Conservation (phyloP, 1,140 invertebrate genomes). For the Eubasilissa regina region DNA sequence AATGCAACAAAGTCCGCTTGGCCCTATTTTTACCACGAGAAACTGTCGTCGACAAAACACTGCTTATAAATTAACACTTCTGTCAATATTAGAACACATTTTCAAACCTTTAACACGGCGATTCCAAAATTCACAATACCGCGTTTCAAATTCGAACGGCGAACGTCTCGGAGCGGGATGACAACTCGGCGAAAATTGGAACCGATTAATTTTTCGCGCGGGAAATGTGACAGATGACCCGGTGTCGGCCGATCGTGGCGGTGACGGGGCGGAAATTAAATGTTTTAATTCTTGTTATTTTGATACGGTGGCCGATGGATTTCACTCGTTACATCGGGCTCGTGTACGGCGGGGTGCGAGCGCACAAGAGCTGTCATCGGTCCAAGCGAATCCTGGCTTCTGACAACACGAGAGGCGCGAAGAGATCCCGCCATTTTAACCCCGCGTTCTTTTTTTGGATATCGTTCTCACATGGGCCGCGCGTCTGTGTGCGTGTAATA, state of each 20-base stretch:
- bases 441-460: slow-evolving; percentile 52
- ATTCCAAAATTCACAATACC: no score
- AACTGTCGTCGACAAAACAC: slow-evolving; percentile 26
- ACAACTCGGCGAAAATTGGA: background rate
- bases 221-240: slow-evolving; percentile 18
- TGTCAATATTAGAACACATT: slow-evolving; percentile 28
- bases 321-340: slow-evolving; percentile 23
- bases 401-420: slow-evolving; percentile 55
- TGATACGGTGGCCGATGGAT: slow-evolving; percentile 24
- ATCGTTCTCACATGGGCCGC: slow-evolving; percentile 37
- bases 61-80: slow-evolving; percentile 27
- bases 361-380: slow-evolving; percentile 57
- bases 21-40: background rate
- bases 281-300: slow-evolving; percentile 43
- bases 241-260: background rate
- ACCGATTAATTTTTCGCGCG: slow-evolving; percentile 18
- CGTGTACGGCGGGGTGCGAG: slow-evolving; percentile 17
- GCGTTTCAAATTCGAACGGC: background rate
- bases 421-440: slow-evolving; percentile 57
- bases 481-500: slow-evolving; percentile 6
- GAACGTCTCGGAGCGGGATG: background rate
- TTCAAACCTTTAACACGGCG: background rate
- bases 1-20: slow-evolving; percentile 25
- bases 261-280: slow-evolving; percentile 20
- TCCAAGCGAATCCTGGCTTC: slow-evolving; percentile 52